Evolutionary conservation across 2,888 invertebrate genomes (phyloP), one percentile per base, ranked within the genome.

Genomic region (Drymonia ruficornis): DNA sequence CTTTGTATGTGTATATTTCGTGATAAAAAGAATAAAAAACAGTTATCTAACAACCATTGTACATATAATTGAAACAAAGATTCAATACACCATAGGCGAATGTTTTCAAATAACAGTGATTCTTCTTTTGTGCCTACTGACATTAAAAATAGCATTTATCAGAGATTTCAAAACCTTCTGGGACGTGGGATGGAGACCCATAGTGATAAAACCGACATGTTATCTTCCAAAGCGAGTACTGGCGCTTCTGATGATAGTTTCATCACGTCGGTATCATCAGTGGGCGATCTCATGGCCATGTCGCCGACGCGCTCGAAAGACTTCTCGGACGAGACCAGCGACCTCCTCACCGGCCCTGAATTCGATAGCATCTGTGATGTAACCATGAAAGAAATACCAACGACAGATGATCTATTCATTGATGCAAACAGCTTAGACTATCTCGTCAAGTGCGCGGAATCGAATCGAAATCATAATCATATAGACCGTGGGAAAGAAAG

Each of bases 361-460:
- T 85, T 83, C 59, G 88, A 88, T 63, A 89, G 84, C 67, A 86
- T 87, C 49, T 87, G 90, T 68, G 90, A 91, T 69, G 81, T 89
- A 34, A 90, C 91, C 2, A 89, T 91, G 89, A 85, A 82, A 60
- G 91, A 90, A 65, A 67, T 86, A 42, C 84, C 84, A 0, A 59
- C 70, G 19, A 80, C 78, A 49, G 87, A 89, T 49, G 86, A 89
- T 49, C 65, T 94, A 74, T 94, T 94, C 63, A 91, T 93, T 57
- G 94, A 94, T 76, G 90, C 94, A n/a, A 87, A 82, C 40, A 91
- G 90, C 56, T 87, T 95, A 59, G 94, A 94, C 71, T 94, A 92
- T 67, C 83, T 94, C 13, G 84, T 93, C 38, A 89, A 89, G 60
- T 93, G 92, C 65, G 83, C 89, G 5, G 84, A 89, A 73, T 84